Conservation (phyloP, 2,113 vertebrate species). For the Seriola aureovittata region DNA sequence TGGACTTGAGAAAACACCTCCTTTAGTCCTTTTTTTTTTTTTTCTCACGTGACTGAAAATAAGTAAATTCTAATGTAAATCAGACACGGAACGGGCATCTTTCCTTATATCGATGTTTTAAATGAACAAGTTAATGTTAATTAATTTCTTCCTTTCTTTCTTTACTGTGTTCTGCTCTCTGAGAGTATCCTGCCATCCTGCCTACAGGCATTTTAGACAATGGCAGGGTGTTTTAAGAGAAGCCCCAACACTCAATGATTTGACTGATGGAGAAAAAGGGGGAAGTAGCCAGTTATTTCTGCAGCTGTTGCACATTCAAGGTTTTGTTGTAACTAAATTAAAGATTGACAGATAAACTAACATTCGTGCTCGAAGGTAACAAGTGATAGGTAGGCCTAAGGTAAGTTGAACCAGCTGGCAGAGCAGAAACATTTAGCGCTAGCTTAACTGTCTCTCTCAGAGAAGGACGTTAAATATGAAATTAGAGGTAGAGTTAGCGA, state of each 20-base stretch:
- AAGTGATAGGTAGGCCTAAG: no score
- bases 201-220: not conserved
- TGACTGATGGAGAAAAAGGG: no score
- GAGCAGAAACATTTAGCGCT: not conserved
- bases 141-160: not conserved
- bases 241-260: no score
- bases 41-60: not conserved
- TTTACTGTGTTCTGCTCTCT: not conserved
- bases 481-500: no score
- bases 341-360: no score
- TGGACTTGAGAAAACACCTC: not conserved
- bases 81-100: not conserved
- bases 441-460: not conserved
- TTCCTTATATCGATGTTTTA: no score
- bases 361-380: no score
- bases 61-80: not conserved
- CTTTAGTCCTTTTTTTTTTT: not conserved
- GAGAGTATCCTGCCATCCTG: not conserved
- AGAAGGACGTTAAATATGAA: no score
- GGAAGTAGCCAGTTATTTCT: not conserved
- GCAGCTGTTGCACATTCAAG: not conserved
- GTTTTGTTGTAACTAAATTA: not conserved
- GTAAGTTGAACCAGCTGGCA: not conserved
- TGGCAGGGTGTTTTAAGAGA: no score
- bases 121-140: not conserved